Conservation (phyloP, 2,888 invertebrate species). For the Tinea pellionella region DNA sequence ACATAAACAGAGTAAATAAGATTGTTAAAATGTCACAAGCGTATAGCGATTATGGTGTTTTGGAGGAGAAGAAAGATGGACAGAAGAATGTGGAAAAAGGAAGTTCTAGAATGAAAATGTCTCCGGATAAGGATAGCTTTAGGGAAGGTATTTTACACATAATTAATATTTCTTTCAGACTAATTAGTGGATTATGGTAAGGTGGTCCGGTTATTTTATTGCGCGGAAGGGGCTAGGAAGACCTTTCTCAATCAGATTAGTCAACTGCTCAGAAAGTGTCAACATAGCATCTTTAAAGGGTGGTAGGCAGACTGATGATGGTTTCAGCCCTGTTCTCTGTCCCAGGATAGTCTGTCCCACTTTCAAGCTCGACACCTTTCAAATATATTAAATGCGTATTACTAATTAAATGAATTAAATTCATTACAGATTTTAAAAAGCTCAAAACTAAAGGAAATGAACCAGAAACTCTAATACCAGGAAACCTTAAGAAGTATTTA, state of each 20-base stretch:
- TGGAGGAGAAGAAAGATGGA: constrained; percentile 35
- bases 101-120: background rate
- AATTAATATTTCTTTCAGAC: no score
- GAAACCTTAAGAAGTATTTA: background rate
- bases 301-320: no score
- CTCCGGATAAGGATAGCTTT: constrained; percentile 17
- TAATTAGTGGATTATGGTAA: no score
- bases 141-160: constrained; percentile 20
- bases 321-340: no score
- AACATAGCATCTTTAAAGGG: no score
- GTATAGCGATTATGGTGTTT: constrained; percentile 55
- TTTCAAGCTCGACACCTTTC: no score
- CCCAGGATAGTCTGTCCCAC: no score
- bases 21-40: constrained; percentile 46
- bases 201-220: no score
- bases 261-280: no score
- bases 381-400: background rate
- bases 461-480: background rate
- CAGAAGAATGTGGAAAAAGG: constrained; percentile 17
- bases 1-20: constrained; percentile 25
- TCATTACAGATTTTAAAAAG: constrained; percentile 2
- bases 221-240: no score
- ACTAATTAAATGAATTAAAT: background rate
- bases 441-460: constrained; percentile 33
- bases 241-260: no score